Percentiles rank a stretch among this genome's conserved stretches.
phyloP scores from a whole-genome alignment of 2,888 invertebrate species.

The Capitulum mitella region DNA sequence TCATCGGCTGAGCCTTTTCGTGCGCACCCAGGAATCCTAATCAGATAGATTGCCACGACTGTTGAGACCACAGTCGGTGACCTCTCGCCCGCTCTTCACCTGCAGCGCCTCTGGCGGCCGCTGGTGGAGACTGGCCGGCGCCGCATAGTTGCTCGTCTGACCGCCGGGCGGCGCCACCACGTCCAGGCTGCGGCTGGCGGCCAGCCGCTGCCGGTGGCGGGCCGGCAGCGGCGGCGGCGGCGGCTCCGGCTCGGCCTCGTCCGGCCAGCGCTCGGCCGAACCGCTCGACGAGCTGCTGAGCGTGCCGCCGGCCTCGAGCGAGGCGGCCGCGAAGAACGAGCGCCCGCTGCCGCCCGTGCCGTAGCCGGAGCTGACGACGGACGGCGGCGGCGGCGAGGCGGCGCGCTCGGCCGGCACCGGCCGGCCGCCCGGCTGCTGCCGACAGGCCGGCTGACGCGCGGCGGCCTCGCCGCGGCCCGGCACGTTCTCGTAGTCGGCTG shows the following conservation, averaged over 20 bases:
- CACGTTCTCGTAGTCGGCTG: constrained; percentile 57
- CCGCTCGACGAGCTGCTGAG: constrained; percentile 34
- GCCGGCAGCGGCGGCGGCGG: constrained; percentile 15
- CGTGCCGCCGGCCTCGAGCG: constrained; percentile 26
- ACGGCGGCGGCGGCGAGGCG: constrained; percentile 56
- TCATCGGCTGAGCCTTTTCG: too few relatives aligned
- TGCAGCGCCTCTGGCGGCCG: neutral
- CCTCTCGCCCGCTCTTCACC: too few relatives aligned
- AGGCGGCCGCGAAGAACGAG: constrained; percentile 40
- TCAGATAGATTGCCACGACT: too few relatives aligned
- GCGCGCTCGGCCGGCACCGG: neutral
- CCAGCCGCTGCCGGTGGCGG: neutral
- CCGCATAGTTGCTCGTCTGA: neutral
- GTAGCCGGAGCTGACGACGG: constrained; percentile 74
- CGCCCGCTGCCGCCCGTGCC: constrained; percentile 60
- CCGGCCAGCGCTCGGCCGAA: neutral
- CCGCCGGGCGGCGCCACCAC: neutral
- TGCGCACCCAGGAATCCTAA: too few relatives aligned
- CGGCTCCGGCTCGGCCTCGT: neutral
- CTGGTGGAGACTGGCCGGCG: neutral
- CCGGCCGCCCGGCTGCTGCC: neutral
- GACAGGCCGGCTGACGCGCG: neutral
- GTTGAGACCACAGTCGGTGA: too few relatives aligned
- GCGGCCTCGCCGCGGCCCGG: constrained; percentile 46
- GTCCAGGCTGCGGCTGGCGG: neutral